Conservation (phyloP, 2,888 invertebrate species). For the Drosophila seclusa region DNA sequence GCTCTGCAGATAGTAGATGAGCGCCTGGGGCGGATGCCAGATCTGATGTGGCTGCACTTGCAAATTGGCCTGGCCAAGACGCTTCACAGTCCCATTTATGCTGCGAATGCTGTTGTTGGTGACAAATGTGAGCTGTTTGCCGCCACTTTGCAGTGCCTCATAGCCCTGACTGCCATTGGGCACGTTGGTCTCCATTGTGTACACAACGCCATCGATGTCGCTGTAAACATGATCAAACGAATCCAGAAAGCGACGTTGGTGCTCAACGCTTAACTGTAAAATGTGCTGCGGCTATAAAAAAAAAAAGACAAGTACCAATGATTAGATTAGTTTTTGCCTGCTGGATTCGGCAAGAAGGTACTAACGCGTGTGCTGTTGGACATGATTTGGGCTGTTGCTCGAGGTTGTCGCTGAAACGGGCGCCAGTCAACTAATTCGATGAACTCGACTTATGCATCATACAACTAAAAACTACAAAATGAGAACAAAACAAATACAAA, state of each 20-base stretch:
- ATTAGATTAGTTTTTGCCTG: not conserved
- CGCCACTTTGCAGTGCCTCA: slow-evolving; percentile 79
- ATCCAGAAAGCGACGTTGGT: slow-evolving; percentile 83
- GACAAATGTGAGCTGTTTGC: slow-evolving; percentile 84
- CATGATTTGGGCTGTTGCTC: slow-evolving; percentile 27
- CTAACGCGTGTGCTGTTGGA: slow-evolving; percentile 21
- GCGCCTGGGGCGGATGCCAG: slow-evolving; percentile 84
- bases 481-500: slow-evolving; percentile 1
- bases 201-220: slow-evolving; percentile 87
- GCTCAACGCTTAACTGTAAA: slow-evolving; percentile 70
- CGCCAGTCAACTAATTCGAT: slow-evolving; percentile 37
- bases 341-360: not conserved
- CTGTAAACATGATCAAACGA: slow-evolving; percentile 87
- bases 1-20: slow-evolving; percentile 85
- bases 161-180: slow-evolving; percentile 82
- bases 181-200: slow-evolving; percentile 74
- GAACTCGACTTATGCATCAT: slow-evolving; percentile 22
- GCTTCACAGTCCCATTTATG: slow-evolving; percentile 66
- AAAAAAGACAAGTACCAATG: not conserved
- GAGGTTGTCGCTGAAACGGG: slow-evolving; percentile 27
- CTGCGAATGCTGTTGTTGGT: slow-evolving; percentile 84
- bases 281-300: slow-evolving; percentile 60
- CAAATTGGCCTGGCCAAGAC: slow-evolving; percentile 71
- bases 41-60: slow-evolving; percentile 74
- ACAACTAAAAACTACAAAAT: slow-evolving; percentile 19